A percentile compares a stretch with the other conserved stretches of the same genome.
Conservation (phyloP, 2,797 vertebrate genomes). For the Rachycentron canadum region DNA sequence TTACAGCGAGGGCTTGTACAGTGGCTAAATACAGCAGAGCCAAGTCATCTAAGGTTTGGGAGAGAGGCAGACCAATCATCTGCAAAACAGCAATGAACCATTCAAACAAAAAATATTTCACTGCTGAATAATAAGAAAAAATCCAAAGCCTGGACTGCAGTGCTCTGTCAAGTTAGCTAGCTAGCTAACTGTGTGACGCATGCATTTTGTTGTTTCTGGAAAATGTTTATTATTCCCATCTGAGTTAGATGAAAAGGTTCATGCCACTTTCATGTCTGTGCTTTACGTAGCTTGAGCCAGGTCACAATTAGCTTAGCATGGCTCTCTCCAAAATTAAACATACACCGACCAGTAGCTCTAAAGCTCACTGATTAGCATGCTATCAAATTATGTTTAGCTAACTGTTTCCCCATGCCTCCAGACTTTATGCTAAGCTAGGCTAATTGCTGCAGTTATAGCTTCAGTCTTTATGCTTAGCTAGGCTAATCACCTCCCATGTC, state of each 20-base stretch:
- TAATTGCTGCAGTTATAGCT: no score
- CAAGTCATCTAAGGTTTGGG: slow-evolving; percentile 92
- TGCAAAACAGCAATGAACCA: slow-evolving; percentile 69
- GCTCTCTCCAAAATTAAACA: background rate
- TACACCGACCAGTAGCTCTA: background rate
- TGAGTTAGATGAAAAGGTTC: background rate
- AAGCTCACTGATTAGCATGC: background rate
- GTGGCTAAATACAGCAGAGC: slow-evolving; percentile 95
- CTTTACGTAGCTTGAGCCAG: background rate
- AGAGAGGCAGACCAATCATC: slow-evolving; percentile 92
- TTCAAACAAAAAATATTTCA: background rate
- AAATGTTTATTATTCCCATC: background rate
- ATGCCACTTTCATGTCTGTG: background rate
- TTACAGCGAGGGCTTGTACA: slow-evolving; percentile 94
- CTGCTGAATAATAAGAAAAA: background rate
- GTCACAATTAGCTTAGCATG: background rate
- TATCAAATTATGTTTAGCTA: no score
- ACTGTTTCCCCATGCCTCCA: background rate
- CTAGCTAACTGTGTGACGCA: background rate
- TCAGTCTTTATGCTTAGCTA: no score
- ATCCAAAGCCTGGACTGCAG: background rate
- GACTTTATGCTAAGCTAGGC: background rate
- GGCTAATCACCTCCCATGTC: background rate
- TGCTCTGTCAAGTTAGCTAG: background rate
- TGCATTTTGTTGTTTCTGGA: background rate